Conservation (phyloP, 1,140 invertebrate species). For the Leptopilina boulardi region DNA sequence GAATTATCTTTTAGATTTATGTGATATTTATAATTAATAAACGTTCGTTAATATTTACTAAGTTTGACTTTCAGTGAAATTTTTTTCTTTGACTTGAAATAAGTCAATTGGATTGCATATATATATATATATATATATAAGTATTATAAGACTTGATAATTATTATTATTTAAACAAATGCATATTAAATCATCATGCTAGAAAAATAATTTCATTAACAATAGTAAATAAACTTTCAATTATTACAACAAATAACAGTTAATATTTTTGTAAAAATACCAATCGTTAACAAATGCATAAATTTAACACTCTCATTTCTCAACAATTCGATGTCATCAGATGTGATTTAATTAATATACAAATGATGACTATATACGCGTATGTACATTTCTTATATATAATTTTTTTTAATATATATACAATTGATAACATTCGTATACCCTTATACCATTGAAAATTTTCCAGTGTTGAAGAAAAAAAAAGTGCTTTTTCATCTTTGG, state of each 20-base stretch:
- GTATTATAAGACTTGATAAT: not conserved
- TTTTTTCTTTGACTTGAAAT: not conserved
- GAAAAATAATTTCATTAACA: slow-evolving; percentile 6
- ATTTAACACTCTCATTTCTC: slow-evolving; percentile 2
- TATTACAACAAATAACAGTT: not conserved
- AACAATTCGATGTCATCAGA: slow-evolving; percentile 23
- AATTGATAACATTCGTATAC: slow-evolving; percentile 33
- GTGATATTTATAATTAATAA: not conserved
- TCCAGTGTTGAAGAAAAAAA: not conserved
- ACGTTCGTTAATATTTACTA: not conserved
- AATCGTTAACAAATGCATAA: slow-evolving; percentile 24
- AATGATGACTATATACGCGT: slow-evolving; percentile 37
- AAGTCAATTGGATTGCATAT: too few relatives aligned
- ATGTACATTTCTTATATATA: slow-evolving; percentile 36
- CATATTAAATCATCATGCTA: not conserved
- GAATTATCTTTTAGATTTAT: slow-evolving; percentile 1
- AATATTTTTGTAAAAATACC: not conserved
- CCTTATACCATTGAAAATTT: not conserved
- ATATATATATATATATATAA: too few relatives aligned
- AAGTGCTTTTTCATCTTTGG: not conserved
- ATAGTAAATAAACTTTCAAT: not conserved
- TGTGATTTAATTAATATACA: not conserved
- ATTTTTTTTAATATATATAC: not conserved
- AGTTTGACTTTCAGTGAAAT: not conserved
- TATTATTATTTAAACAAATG: not conserved